Conservation (phyloP, 2,888 invertebrate genomes). For the Barypeithes pellucidus region DNA sequence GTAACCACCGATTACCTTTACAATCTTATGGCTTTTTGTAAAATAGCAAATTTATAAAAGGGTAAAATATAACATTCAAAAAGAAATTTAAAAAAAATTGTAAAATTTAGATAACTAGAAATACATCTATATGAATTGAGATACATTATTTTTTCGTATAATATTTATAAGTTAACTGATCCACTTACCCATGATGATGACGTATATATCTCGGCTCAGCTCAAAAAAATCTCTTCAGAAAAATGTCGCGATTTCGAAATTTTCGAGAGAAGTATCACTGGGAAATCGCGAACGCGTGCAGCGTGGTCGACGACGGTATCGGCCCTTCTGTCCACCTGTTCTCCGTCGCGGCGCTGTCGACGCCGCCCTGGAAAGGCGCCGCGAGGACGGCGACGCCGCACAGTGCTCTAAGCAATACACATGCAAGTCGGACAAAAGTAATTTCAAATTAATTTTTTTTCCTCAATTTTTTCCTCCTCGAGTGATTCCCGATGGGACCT, state of each 20-base stretch:
- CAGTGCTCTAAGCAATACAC: too few species aligned
- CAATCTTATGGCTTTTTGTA: too few species aligned
- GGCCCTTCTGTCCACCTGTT: constrained; percentile 52
- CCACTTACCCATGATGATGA: constrained; percentile 27
- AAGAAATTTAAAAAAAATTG: too few species aligned
- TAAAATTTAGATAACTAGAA: too few species aligned
- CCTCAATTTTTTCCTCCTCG: too few species aligned
- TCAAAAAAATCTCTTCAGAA: constrained; percentile 2
- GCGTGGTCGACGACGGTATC: constrained; percentile 32
- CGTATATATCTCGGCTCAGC: neutral
- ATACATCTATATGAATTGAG: too few species aligned
- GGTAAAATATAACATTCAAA: too few species aligned
- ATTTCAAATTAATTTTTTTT: too few species aligned
- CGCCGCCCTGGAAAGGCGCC: constrained; percentile 53
- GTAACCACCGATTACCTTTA: too few species aligned
- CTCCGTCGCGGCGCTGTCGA: constrained; percentile 51
- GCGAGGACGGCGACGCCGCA: constrained; percentile 47
- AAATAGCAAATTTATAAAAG: too few species aligned
- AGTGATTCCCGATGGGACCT: too few species aligned
- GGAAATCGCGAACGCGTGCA: constrained; percentile 13
- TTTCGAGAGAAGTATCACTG: constrained; percentile 21
- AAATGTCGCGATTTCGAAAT: constrained; percentile 23
- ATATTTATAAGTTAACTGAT: constrained; percentile 2
- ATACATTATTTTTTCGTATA: constrained; percentile 1
- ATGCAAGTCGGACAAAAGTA: too few species aligned